These are phyloP conservation scores for Drosophila simulans DNA, from an alignment of 1,140 invertebrate genomes.

Conservation along the genomic window DNA sequence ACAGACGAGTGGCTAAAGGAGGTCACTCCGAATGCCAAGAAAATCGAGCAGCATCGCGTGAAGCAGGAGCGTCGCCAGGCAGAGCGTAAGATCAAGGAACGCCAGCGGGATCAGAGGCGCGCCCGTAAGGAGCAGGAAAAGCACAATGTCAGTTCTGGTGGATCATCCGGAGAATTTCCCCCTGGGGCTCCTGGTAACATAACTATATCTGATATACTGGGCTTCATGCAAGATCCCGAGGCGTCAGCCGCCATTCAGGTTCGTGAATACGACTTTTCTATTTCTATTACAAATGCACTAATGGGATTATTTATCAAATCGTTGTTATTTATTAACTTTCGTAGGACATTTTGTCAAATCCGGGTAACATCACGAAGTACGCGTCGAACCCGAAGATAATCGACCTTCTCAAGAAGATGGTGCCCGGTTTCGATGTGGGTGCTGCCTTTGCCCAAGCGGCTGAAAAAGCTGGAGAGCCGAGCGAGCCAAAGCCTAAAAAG, in stretches of 20 bases:
- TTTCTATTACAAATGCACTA: not conserved
- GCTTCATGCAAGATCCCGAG: constrained; percentile 93
- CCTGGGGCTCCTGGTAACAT: constrained; percentile 42
- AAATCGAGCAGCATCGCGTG: constrained; percentile 93
- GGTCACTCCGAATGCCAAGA: constrained; percentile 95
- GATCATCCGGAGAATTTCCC: constrained; percentile 36
- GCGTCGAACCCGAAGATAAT: constrained; percentile 93
- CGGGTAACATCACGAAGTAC: constrained; percentile 93
- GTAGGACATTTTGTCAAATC: constrained; percentile 90
- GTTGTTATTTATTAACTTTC: not conserved
- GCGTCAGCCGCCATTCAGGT: constrained; percentile 89
- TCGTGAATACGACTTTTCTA: not conserved
- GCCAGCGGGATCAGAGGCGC: constrained; percentile 88
- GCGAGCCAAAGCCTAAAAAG: constrained; percentile 61
- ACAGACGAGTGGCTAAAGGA: constrained; percentile 95
- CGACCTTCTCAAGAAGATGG: constrained; percentile 87
- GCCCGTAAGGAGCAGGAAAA: constrained; percentile 89
- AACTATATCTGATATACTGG: constrained; percentile 60
- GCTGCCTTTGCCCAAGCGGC: constrained; percentile 50
- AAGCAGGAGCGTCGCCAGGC: constrained; percentile 89
- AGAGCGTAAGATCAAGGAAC: constrained; percentile 89
- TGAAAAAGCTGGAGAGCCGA: constrained; percentile 18
- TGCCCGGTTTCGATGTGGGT: constrained; percentile 58
- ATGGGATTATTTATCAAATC: too few relatives aligned
- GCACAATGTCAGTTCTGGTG: constrained; percentile 43